Evolutionary conservation across 2,888 invertebrate genomes (phyloP).

Genomic region (Lottia gigantea): DNA sequence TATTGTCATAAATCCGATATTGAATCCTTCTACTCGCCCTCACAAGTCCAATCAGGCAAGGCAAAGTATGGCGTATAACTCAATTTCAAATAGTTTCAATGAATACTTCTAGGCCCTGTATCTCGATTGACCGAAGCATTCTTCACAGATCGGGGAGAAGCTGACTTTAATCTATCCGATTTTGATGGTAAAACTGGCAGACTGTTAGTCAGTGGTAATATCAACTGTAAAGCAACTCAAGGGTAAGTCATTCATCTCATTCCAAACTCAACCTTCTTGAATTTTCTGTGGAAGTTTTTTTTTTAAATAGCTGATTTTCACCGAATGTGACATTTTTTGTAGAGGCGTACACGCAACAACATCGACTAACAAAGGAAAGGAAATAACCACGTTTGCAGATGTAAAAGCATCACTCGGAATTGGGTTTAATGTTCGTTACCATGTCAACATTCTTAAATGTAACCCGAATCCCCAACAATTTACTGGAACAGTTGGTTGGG

Average conservation of each 20-base stretch:
- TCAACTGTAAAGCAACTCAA: not conserved
- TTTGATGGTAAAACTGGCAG: not conserved
- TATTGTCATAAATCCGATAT: too few relatives aligned
- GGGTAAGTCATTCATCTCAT: not conserved
- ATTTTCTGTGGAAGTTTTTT: too few relatives aligned
- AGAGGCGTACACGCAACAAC: not conserved
- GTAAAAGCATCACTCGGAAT: not conserved
- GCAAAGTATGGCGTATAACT: too few relatives aligned
- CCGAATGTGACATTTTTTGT: too few relatives aligned
- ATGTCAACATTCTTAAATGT: not conserved
- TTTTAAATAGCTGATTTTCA: too few relatives aligned
- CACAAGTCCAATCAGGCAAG: too few relatives aligned
- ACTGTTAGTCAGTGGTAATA: not conserved
- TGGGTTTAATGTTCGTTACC: not conserved
- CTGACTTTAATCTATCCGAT: not conserved
- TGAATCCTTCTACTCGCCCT: too few relatives aligned
- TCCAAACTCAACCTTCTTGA: too few relatives aligned
- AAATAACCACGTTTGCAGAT: not conserved
- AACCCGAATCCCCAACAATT: not conserved
- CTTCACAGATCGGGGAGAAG: not conserved
- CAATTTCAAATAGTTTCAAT: too few relatives aligned
- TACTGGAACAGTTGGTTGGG: slow-evolving; percentile 11
- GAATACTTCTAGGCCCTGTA: not conserved
- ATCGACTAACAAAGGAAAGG: not conserved
- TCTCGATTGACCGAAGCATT: not conserved